Conservation (phyloP, 2,797 vertebrate species). For the Sebastes itinus region DNA sequence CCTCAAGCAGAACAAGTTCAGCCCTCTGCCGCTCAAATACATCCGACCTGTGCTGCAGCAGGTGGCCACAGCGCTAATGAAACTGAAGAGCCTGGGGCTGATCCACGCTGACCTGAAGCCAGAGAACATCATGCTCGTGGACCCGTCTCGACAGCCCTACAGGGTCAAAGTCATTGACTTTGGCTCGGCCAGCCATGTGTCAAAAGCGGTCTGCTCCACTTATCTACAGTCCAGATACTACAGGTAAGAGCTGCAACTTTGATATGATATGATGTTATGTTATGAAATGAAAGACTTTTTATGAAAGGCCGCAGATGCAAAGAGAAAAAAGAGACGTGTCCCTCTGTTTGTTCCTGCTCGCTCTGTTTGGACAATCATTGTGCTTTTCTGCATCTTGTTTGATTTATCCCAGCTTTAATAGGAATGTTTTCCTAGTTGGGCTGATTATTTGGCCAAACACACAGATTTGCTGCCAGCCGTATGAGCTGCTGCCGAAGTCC, state of each 20-base stretch:
- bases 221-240: constrained; percentile 99
- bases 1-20: constrained; percentile 99
- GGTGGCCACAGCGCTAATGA: constrained; percentile 97
- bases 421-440: constrained; percentile 52
- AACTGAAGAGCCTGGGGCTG: constrained; percentile 96
- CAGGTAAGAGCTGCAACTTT: constrained; percentile 86
- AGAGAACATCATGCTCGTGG: constrained; percentile 99
- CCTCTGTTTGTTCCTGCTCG: constrained; percentile 4
- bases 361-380: constrained; percentile 16
- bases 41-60: constrained; percentile 97
- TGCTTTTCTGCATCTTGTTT: constrained; percentile 39
- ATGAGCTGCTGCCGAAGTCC: constrained; percentile 30
- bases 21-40: constrained; percentile 96
- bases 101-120: constrained; percentile 99
- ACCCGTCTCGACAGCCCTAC: constrained; percentile 96
- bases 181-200: constrained; percentile 97
- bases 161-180: constrained; percentile 99
- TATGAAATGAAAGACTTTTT: neutral
- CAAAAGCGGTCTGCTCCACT: constrained; percentile 98
- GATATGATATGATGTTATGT: neutral
- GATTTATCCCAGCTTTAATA: constrained; percentile 41
- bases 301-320: neutral
- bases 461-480: constrained; percentile 33
- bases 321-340: neutral
- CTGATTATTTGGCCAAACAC: constrained; percentile 55